Evolutionary conservation across 1,140 invertebrate species (phyloP).

Genomic region (Rhagoletis zephyria): DNA sequence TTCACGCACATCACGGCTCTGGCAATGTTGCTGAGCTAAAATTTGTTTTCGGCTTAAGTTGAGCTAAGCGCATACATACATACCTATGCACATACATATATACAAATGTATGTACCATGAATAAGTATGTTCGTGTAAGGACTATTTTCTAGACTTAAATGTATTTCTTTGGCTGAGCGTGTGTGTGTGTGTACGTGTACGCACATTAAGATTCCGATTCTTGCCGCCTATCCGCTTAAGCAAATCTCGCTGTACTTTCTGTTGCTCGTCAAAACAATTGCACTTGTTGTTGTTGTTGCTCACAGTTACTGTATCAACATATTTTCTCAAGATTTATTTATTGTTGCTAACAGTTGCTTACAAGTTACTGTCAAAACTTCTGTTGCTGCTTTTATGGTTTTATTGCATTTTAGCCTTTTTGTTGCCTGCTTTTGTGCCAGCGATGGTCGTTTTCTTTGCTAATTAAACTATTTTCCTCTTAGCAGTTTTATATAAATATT

Average conservation of each 20-base stretch:
- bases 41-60: too few species aligned
- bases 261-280: background rate
- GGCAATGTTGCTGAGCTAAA: too few species aligned
- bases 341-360: background rate
- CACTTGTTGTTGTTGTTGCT: background rate
- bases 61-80: too few species aligned
- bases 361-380: background rate
- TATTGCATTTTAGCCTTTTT: background rate
- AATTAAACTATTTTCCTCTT: constrained; percentile 1
- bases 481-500: background rate
- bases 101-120: too few species aligned
- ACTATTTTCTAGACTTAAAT: too few species aligned
- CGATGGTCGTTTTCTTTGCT: background rate
- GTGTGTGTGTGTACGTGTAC: too few species aligned
- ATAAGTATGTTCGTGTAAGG: too few species aligned
- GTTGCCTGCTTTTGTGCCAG: background rate
- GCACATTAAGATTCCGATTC: background rate
- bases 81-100: too few species aligned
- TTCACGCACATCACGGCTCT: background rate
- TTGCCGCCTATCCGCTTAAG: background rate
- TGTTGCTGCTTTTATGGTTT: background rate
- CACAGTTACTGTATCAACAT: background rate
- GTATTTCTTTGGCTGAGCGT: too few species aligned
- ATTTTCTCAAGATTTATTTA: background rate
- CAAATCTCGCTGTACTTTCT: background rate